Evolutionary conservation across 92 coral and sea anemone species (phyloP), one percentile per base, ranked within the genome.

Genomic region (Bergia puertoricense): DNA sequence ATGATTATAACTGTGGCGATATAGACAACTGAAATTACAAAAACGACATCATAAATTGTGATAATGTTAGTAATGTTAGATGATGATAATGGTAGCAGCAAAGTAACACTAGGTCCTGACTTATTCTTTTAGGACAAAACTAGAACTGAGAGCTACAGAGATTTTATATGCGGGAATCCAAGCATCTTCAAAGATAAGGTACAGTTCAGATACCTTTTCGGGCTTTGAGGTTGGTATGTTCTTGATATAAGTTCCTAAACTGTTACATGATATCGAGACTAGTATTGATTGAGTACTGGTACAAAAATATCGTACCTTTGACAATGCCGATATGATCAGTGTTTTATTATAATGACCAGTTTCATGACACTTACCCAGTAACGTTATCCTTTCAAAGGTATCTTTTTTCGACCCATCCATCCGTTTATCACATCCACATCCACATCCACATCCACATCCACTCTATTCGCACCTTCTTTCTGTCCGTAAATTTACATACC

Each of bases 61-160:
- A 62, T 16, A 62, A 20, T 4, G 30, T 15, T 62, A 4, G 1
- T 18, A 2, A 20, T 15, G 4, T 0, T 62, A 62, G 0, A 16
- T 10, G 59, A 13, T 54, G 8, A 30, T 48, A 48, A 48, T 48
- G 54, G 54, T 8, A 48, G n/a, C 72, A 66, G 72, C 22, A 8
- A 23, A 36, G 13, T 69, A 13, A 18, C 36, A n/a, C 10, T 69
- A 18, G 39, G 41, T 10, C 16, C 8, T 72, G 76, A 40, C 14
- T 76, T 76, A 0, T 91, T 18, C 66, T 79, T 4, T 11, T 85
- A 97, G 99, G 99, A 97, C 88, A 91, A 85, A 81, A 94, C 93
- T 77, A 92, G 99, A 57, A 97, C 99, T 77, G 95, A 95, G 68
- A 93, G 98, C 86, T 97, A 97, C 93, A 90, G 93, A 42, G 89